A percentile compares a stretch with the other conserved stretches of the same genome.
Conservation (phyloP, 2,113 vertebrate genomes). For the Genyomyrus donnyi region DNA sequence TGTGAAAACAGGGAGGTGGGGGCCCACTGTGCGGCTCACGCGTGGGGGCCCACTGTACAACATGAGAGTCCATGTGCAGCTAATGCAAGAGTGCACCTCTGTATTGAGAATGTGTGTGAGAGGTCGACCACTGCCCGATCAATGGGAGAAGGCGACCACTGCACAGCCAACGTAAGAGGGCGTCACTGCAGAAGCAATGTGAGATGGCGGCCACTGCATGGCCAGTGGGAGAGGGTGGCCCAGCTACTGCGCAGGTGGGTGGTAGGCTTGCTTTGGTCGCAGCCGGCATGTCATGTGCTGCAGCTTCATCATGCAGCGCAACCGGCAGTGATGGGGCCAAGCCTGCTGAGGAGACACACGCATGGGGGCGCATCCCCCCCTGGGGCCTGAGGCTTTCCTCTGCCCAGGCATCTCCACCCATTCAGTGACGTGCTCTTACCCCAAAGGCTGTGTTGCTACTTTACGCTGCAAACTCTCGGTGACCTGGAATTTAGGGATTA, state of each 20-base stretch:
- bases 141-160: neutral
- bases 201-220: neutral
- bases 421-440: constrained; percentile 16
- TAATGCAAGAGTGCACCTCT: neutral
- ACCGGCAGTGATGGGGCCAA: neutral
- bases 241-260: neutral
- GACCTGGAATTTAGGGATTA: constrained; percentile 55
- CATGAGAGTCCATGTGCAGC: neutral
- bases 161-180: neutral
- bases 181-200: neutral
- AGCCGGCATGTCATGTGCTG: neutral
- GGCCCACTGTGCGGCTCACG: too few species aligned
- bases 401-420: constrained; percentile 51
- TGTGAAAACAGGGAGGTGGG: neutral
- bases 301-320: neutral
- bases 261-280: neutral
- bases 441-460: constrained; percentile 53
- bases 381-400: constrained; percentile 53
- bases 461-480: constrained; percentile 37
- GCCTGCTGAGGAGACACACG: neutral
- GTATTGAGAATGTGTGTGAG: neutral
- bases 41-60: neutral
- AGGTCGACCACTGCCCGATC: neutral
- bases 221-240: neutral
- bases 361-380: neutral